Evolutionary conservation across 2,113 vertebrate genomes (phyloP), one percentile per base, ranked within the genome.

Genomic region (Psilopogon haemacephalus): DNA sequence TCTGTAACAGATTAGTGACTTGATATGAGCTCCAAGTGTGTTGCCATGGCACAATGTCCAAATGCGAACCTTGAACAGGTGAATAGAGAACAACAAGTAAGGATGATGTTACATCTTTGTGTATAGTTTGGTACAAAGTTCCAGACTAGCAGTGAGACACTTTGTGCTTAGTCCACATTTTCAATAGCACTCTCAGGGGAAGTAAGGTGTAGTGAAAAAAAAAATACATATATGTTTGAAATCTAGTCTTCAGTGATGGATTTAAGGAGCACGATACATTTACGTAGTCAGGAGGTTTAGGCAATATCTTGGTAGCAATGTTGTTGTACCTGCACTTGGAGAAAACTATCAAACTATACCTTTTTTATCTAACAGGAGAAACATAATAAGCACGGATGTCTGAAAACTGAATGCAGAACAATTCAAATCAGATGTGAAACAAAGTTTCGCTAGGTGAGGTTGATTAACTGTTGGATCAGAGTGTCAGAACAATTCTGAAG

Each of bases 41-140:
- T 27, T 70, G 71, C 3, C 9, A 6, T 5, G 28, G 58, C 12
- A 58, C 42, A 28, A 13, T 7, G 6, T 40, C 16, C 21, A 8
- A 8, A 0, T 33, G 6, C 26, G 30, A 63, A n/a, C 28, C 40
- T 58, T 1, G 0, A 27, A 9, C 2, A 19, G 30, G 5, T 37
- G 9, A 69, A 7, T 0, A 48, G 26, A 20, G 26, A 63, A 27
- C 1, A 26, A 12, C 6, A 28, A 2, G 10, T 32, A 20, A 12
- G 19, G 37, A 30, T 81, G 28, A 48, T 2, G 9, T 9, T 24
- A 5, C 28, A 23, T 15, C 21, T 42, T 52, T 33, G 37, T 33
- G 40, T 23, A 11, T 4, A 18, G 16, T 55, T 62, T 28, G 3
- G 20, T 74, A 27, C 11, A 35, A 44, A 75, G 35, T 52, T 62